phyloP scores from a whole-genome alignment of 2,888 invertebrate species.

The Dryomyza anilis region DNA sequence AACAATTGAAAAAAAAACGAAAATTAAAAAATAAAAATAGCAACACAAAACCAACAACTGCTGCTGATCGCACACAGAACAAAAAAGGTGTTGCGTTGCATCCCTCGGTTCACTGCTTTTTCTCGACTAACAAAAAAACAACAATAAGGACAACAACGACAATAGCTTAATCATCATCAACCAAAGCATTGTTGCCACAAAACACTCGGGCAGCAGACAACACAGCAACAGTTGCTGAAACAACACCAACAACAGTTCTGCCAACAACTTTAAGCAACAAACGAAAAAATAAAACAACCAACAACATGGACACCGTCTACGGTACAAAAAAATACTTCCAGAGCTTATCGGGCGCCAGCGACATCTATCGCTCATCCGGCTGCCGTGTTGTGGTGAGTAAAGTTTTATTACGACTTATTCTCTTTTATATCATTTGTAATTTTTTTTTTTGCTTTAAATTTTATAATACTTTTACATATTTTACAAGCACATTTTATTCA shows the following conservation, averaged over 20 bases:
- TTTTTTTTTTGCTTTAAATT: neutral
- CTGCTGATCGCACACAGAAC: too few relatives aligned
- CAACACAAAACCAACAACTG: too few relatives aligned
- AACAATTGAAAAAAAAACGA: too few relatives aligned
- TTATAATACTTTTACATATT: neutral
- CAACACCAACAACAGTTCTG: neutral
- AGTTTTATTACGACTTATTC: neutral
- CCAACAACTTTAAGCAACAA: conserved; percentile 5
- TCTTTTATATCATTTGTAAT: neutral
- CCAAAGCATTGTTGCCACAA: neutral
- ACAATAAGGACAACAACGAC: neutral
- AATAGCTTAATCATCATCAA: neutral
- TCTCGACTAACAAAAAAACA: neutral
- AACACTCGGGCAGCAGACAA: neutral
- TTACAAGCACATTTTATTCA: neutral
- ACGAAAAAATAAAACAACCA: neutral
- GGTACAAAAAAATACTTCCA: conserved; percentile 62
- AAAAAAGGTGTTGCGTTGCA: too few relatives aligned
- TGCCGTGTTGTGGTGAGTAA: conserved; percentile 59
- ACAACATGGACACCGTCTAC: conserved; percentile 59
- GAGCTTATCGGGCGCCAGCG: conserved; percentile 59
- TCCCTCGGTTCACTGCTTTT: neutral
- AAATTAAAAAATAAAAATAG: too few relatives aligned
- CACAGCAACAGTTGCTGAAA: neutral
- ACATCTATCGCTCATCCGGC: conserved; percentile 56